These are phyloP conservation scores for Diachrysia chrysitis DNA, from an alignment of 2,888 invertebrate species.

Conservation along the genomic window DNA sequence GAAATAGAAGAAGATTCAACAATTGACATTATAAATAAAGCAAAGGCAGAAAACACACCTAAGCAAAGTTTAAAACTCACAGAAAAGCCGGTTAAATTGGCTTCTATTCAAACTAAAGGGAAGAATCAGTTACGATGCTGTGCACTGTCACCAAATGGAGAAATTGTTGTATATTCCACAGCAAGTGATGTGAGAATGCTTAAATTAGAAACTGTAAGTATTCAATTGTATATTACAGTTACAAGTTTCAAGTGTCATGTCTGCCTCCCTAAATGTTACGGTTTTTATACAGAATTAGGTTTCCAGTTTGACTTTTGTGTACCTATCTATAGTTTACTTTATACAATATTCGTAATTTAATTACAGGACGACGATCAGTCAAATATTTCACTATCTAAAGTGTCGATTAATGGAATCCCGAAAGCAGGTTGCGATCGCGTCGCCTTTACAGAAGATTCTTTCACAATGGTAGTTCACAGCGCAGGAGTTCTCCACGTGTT, in stretches of 20 bases:
- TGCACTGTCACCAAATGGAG: constrained; percentile 92
- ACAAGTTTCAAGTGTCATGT: too few relatives aligned
- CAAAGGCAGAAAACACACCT: constrained; percentile 60
- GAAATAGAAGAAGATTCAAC: constrained; percentile 75
- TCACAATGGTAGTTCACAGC: constrained; percentile 67
- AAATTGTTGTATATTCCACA: constrained; percentile 94
- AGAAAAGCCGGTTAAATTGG: constrained; percentile 91
- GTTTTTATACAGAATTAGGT: neutral
- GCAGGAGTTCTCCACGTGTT: constrained; percentile 70
- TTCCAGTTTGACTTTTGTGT: too few relatives aligned
- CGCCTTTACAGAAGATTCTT: constrained; percentile 76
- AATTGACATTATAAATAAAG: constrained; percentile 66
- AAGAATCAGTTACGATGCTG: constrained; percentile 92
- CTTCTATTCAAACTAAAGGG: constrained; percentile 91
- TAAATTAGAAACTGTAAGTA: constrained; percentile 89
- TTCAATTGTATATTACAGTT: too few relatives aligned
- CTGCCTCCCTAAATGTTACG: neutral
- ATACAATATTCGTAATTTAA: neutral
- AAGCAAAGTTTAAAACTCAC: constrained; percentile 77
- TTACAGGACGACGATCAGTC: constrained; percentile 78
- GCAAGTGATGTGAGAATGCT: constrained; percentile 91
- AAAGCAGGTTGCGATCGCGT: constrained; percentile 70
- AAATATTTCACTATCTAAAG: constrained; percentile 77
- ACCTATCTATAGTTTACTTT: too few relatives aligned
- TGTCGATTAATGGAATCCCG: constrained; percentile 72